Base-by-base conservation (phyloP, 2,797 vertebrate genomes). In the Champsocephalus esox region DNA sequence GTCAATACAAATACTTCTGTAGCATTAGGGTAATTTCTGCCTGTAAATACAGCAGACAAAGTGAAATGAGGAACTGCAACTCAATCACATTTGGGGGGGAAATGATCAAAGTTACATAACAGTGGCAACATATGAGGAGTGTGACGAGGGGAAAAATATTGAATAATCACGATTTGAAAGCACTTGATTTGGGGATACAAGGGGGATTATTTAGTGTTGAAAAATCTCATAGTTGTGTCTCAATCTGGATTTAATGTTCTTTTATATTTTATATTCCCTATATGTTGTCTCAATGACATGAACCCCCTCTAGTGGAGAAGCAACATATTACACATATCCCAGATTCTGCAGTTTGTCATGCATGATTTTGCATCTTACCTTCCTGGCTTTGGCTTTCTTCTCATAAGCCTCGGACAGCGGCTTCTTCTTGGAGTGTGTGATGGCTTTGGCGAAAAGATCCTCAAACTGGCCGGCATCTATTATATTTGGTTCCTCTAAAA, bases 391-490 rank as follows among this genome's bases (percentile, higher is more conserved):
- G 56, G 21, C 84, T 93, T 96, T 97, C 87, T 97, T 98, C 88
- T 97, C 95, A 0, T 96, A 99, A 9, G 94, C 90, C 62, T 98
- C 96, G 32, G 96, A 96, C 65, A 99, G 94, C 3, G 96, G 96
- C 86, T 98, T 99, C 92, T 94, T 97, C 93, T 97, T 98, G 85
- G 94, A 93, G 75, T 95, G 94, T 77, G 93, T 83, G 59, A 87
- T 95, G 72, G 94, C 92, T 96, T 99, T 99, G 81, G 96, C 96
- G 71, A 99, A 99, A 34, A 99, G 95, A 75, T 97, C 96, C 70
- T 99, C 98, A 93, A 99, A 99, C 87, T 98, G 97, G 8, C 81
- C 89, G 66, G 96, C 79, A 67, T 98, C 96, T 61, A 89, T 92
- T 84, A 99, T 95, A 73, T 92, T 81, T 78, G 96, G 96, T 82